Base-by-base conservation (phyloP, 2,888 invertebrate species). In the Perizoma flavofasciatum region DNA sequence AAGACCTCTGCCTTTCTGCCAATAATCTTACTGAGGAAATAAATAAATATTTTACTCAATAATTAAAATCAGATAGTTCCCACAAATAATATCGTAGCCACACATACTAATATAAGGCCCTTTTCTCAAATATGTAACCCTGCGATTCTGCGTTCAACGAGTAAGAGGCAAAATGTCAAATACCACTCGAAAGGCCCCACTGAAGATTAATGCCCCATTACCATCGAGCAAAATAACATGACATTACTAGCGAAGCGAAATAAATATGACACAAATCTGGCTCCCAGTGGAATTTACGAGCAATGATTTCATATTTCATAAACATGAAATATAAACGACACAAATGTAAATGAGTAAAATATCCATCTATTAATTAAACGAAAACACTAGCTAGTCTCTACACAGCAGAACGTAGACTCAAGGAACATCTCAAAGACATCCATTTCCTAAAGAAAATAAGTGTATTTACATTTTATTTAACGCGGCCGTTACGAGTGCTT, bases 181-280 rank as follows among this genome's bases (percentile, higher is more conserved):
- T 69, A 71, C 75, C 75, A 64, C 74, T 72, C 72, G 74, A 68
- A 72, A 74, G 69, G 70, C 74, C 66, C 71, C 43, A 59, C 61
- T 55, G 66, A 77, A 80, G 84, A 85, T 83, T 82, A 83, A 84
- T 82, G 81, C 67, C 67, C 79, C 77, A 81, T 83, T 83, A 82
- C 75, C 40, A 59, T 35, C 48, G 47, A 54, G 49, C 43, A 44
- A 49, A 58, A 52, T 58, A 58, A 53, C 43, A 59, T 49, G 58
- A 49, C 77, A 79, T 83, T 82, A 81, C 73, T 43, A 47, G 43
- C 45, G 50, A 45, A 45, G 49, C 49, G 44, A 63, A 66, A 61
- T 61, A 61, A 55, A 59, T 56, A 44, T 41, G 60, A 57, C 57
- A 45, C 41, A 55, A 58, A 58, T 52, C 55, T 45, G 49, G 10